phyloP scores from a whole-genome alignment of 1,140 invertebrate species.

The Riptortus pedestris region DNA sequence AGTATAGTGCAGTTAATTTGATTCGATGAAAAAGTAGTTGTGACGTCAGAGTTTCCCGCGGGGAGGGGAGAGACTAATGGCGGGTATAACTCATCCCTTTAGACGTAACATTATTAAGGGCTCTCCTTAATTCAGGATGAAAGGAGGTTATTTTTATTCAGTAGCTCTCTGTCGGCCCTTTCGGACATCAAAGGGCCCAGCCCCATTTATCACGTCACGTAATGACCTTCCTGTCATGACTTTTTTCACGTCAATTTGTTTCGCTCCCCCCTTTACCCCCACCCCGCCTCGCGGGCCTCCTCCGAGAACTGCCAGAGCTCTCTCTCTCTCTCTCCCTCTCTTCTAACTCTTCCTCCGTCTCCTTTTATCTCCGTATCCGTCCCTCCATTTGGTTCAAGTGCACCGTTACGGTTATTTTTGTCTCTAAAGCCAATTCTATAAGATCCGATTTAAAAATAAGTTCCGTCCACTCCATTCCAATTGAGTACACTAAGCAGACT shows the following conservation, averaged over 20 bases:
- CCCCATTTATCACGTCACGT: background rate
- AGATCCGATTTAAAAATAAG: no score
- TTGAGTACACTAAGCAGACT: no score
- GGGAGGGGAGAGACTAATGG: background rate
- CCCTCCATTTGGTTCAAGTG: no score
- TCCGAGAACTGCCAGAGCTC: background rate
- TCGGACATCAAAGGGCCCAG: slow-evolving; percentile 1
- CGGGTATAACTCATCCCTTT: slow-evolving; percentile 4
- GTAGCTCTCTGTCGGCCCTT: background rate
- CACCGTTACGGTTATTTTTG: no score
- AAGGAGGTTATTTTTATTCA: slow-evolving; percentile 18
- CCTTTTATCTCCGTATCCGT: background rate
- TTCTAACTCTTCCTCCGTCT: background rate
- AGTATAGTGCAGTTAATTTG: slow-evolving; percentile 11
- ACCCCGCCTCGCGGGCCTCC: no score
- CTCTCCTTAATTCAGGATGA: slow-evolving; percentile 7
- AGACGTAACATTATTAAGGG: slow-evolving; percentile 15
- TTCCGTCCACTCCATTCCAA: no score
- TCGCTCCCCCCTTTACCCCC: no score
- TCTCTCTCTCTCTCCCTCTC: background rate
- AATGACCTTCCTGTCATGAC: slow-evolving; percentile 4
- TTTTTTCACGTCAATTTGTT: slow-evolving; percentile 18
- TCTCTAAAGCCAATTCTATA: no score
- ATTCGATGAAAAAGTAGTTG: slow-evolving; percentile 18
- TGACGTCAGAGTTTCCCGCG: background rate